Base-by-base conservation (phyloP, 2,888 invertebrate species). In the Malthinus seriepunctatus region DNA sequence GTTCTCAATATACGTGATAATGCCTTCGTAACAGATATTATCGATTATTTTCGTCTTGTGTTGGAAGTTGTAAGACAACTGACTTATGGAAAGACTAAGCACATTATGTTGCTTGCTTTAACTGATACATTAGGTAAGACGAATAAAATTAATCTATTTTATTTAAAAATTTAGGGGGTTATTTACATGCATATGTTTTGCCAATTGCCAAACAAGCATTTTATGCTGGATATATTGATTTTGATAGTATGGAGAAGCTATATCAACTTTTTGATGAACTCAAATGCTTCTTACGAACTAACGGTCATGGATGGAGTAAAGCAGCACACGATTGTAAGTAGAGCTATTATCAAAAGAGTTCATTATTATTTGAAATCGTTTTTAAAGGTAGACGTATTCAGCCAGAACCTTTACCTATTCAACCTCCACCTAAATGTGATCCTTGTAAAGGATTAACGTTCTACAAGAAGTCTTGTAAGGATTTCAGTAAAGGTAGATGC, bases 211-310 rank as follows among this genome's bases (percentile, higher is more conserved):
- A 84, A 67, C 79, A 82, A 45, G 81, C 84, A 0, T 88, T 81
- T 74, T 88, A 88, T 64, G 83, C 84, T 4, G 88, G 88, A 0
- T 80, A 81, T 8, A 76, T 87, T 1, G 79, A 83, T 37, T 83
- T 82, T 69, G 73, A 78, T 0, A 83, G 82, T 45, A 82, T 84
- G 14, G 69, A 80, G n/a, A 83, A 81, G 67, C 70, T 87, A 1
- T 81, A 81, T 60, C 76, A 82, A 39, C 78, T 86, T 6, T 84
- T 83, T 66, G 80, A 84, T 1, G 83, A 86, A 62, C 69, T 88
- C 7, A 86, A 84, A 69, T 75, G 72, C 51, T 84, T 81, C 65
- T 71, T 88, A 62, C 74, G 80, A 10, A 87, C 85, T 0, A 81
- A 86, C 63, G 88, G 88, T 0, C 73, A 73, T 11, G 82, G 82